These are phyloP conservation scores for Acipenser transmontanus DNA, from an alignment of 2,797 vertebrate species.

Conservation along the genomic window DNA sequence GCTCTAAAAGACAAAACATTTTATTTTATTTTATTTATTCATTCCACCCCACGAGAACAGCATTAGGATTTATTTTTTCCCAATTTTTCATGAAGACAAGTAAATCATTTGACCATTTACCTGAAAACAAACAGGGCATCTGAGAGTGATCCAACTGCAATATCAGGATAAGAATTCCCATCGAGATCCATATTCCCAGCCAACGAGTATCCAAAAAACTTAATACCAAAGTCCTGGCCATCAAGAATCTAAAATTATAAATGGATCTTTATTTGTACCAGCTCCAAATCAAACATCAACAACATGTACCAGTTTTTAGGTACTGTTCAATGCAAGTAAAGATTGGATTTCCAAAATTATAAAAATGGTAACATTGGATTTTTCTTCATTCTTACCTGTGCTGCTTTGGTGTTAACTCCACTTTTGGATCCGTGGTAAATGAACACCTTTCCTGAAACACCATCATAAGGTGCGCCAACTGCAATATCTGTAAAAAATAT, in stretches of 20 bases:
- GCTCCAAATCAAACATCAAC: no score
- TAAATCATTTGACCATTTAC: constrained; percentile 41
- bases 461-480: constrained; percentile 85
- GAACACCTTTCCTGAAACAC: constrained; percentile 77
- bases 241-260: constrained; percentile 70
- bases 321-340: background rate
- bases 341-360: no score
- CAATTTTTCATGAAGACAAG: background rate
- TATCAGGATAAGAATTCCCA: constrained; percentile 85
- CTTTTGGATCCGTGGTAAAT: constrained; percentile 80
- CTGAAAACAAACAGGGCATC: constrained; percentile 85
- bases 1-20: constrained; percentile 53
- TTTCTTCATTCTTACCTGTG: constrained; percentile 66
- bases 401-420: constrained; percentile 74
- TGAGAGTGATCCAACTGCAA: constrained; percentile 88
- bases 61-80: background rate
- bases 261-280: constrained; percentile 5
- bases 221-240: constrained; percentile 59
- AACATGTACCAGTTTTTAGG: no score
- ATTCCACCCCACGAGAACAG: no score
- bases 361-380: no score
- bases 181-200: constrained; percentile 95
- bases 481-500: constrained; percentile 75
- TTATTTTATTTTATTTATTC: background rate
- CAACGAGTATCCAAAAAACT: constrained; percentile 87